Base-by-base conservation (phyloP, 2,797 vertebrate genomes). In the Danionella dracula region DNA sequence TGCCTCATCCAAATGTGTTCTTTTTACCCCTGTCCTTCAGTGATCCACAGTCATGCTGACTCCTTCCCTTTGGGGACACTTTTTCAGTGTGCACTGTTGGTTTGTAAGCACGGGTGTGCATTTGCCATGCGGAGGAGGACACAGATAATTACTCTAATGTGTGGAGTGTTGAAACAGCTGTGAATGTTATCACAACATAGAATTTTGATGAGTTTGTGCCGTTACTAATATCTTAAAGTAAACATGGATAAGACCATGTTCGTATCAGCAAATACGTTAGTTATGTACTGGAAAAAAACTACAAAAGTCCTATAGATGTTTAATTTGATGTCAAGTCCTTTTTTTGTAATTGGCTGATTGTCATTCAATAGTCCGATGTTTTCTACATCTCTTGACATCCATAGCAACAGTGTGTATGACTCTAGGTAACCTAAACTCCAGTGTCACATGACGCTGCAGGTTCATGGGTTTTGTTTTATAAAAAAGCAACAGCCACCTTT, bases 51-150 rank as follows among this genome's bases (percentile, higher is more conserved):
- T 35, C 41, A 31, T 23, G 34, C 37, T 11, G 45, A 8, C 15
- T 13, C 32, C 49, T 9, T 56, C 32, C 23, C 42, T 49, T 64
- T 20, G 37, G 5, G 42, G 51, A 27, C 45, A 59, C 64, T 15
- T 49, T 55, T 21, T 5, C 27, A 41, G 32, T 51, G 49, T 68
- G 29, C 3, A 41, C 17, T 32, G 35, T 17, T 16, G 21, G 35
- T 61, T 51, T 41, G 60, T 66, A 66, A 54, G 53, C 4, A 29
- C 64, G 73, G 55, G 54, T 49, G 58, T 45, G 38, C 27, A 4
- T 62, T 41, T 21, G 7, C 31, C 27, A 9, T 27, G 51, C 34
- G 59, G 62, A 71, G 64, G 63, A 54, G 58, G 73, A 59, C 66
- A 54, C 32, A 34, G 65, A 71, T 68, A 46, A 59, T 68, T 58